Percentiles rank a stretch among this genome's conserved stretches.
These are phyloP conservation scores for Liasis olivaceus DNA, from an alignment of 2,797 vertebrate genomes.

Conservation along the genomic window DNA sequence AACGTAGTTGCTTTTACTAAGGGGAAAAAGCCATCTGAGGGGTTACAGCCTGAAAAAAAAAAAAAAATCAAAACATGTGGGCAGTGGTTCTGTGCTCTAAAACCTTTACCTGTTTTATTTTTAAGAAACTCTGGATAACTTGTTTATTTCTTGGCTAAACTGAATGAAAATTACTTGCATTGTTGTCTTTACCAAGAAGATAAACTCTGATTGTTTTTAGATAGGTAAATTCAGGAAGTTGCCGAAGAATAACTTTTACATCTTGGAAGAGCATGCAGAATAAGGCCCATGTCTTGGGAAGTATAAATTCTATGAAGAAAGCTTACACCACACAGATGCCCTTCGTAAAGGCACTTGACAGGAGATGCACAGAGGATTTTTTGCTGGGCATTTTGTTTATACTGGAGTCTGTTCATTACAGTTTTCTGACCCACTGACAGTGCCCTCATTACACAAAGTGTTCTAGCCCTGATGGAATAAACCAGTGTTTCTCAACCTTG, in stretches of 20 bases:
- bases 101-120: background rate
- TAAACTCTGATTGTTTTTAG: background rate
- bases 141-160: background rate
- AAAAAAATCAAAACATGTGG: background rate
- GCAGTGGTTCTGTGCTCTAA: background rate
- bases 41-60: background rate
- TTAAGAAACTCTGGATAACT: background rate
- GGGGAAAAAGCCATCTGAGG: background rate
- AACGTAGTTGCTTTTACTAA: background rate
- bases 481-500: no score
- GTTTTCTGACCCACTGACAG: background rate
- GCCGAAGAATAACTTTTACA: background rate
- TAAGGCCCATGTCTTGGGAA: background rate
- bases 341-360: background rate
- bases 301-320: background rate
- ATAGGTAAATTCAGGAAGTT: background rate
- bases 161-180: background rate
- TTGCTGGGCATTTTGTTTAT: background rate
- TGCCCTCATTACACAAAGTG: background rate
- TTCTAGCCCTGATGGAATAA: background rate
- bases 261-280: background rate
- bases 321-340: background rate
- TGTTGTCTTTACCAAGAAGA: background rate
- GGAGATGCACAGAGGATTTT: background rate
- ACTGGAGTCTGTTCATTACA: background rate